Evolutionary conservation across 2,113 vertebrate genomes (phyloP).

Genomic region (Calyptommatus sinebrachiatus): DNA sequence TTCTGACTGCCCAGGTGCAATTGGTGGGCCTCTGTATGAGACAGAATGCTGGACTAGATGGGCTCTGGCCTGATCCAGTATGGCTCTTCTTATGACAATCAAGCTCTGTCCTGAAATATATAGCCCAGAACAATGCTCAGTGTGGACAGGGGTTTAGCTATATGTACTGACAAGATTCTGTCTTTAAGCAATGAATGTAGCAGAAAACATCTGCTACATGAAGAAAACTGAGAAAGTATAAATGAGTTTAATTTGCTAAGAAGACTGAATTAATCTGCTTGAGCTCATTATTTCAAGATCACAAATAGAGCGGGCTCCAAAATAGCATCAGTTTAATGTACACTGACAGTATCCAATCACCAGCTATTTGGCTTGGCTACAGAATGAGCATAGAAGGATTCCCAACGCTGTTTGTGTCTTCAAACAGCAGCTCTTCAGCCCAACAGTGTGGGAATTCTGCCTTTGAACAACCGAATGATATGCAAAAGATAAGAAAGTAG

Average conservation of each 20-base stretch:
- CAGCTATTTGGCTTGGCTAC: slow-evolving; percentile 54
- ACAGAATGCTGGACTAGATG: too few species aligned
- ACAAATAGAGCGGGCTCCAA: slow-evolving; percentile 52
- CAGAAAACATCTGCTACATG: neutral
- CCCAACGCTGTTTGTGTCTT: slow-evolving; percentile 39
- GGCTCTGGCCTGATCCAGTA: too few species aligned
- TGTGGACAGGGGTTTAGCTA: too few species aligned
- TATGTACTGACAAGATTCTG: neutral
- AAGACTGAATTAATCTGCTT: slow-evolving; percentile 42
- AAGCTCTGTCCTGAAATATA: too few species aligned
- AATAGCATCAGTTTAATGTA: slow-evolving; percentile 51
- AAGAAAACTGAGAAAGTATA: slow-evolving; percentile 37
- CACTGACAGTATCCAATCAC: slow-evolving; percentile 46
- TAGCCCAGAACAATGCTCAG: too few species aligned
- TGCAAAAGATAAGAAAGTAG: slow-evolving; percentile 65
- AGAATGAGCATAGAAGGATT: slow-evolving; percentile 42
- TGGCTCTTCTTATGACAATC: too few species aligned
- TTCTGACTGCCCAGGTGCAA: too few species aligned
- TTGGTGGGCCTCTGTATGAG: too few species aligned
- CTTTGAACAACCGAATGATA: slow-evolving; percentile 70
- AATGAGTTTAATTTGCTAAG: slow-evolving; percentile 42
- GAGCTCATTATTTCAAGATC: slow-evolving; percentile 58
- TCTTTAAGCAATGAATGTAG: slow-evolving; percentile 24
- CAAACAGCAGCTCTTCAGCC: slow-evolving; percentile 62
- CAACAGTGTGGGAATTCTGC: slow-evolving; percentile 57